Percentiles rank a stretch among this genome's conserved stretches.
Conservation (phyloP, 2,888 invertebrate genomes). For the Tenthredo amoena region DNA sequence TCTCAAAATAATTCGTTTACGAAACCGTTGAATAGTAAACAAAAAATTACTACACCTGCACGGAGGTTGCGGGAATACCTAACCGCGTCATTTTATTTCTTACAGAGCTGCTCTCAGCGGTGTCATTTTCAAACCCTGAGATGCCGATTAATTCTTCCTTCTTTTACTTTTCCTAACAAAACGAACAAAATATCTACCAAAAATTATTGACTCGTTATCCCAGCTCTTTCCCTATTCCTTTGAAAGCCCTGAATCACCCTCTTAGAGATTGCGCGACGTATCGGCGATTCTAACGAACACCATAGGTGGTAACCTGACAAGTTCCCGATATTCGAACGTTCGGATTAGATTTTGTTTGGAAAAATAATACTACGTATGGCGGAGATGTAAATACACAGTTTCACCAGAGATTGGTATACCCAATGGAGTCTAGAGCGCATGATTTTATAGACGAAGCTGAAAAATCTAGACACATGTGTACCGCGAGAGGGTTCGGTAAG, state of each 20-base stretch:
- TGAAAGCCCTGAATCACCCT: background rate
- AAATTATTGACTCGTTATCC: background rate
- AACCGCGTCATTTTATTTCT: background rate
- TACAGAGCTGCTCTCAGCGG: background rate
- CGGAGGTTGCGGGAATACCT: background rate
- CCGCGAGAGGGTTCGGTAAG: background rate
- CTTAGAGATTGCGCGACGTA: background rate
- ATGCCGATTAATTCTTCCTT: background rate
- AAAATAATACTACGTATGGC: background rate
- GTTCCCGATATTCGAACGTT: background rate
- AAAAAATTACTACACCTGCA: slow-evolving; percentile 43
- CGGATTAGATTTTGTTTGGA: background rate
- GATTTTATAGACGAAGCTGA: background rate
- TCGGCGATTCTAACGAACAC: background rate
- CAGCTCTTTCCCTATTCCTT: background rate
- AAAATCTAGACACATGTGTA: background rate
- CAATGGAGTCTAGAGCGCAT: background rate
- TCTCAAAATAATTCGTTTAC: slow-evolving; percentile 52
- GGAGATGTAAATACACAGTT: background rate
- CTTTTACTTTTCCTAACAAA: background rate
- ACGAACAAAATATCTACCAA: background rate
- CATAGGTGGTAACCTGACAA: background rate
- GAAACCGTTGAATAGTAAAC: slow-evolving; percentile 52
- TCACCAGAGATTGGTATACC: background rate
- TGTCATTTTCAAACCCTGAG: background rate